Base-by-base conservation (phyloP, 2,797 vertebrate genomes). In the Enteromius afrohamiltoni region DNA sequence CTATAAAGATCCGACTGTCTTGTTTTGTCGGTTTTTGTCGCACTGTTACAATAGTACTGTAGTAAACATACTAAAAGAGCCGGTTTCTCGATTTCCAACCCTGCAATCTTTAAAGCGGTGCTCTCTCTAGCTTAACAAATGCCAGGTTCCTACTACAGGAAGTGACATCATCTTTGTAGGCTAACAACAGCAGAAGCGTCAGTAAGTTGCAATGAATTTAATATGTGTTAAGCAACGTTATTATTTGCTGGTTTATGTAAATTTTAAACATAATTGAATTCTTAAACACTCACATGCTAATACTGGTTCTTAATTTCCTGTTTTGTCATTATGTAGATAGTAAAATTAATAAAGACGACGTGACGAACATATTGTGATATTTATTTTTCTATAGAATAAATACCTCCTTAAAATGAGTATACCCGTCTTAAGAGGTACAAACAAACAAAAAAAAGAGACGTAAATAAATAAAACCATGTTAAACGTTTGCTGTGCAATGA, bases 131-230 rank as follows among this genome's bases (percentile, higher is more conserved):
- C 7, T 3, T 53, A 53, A 74, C 47, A 74, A 75, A 75, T n/a
- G 31, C 2, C 6, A 42, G 21, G 51, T 17, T 75, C 21, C 0
- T 37, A 40, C 3, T 17, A 37, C 74, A 60, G 74, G 74, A 76
- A 76, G 74, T 76, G 74, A 58, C 53, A 23, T 76, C 34, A 60
- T 60, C 40, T 37, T 23, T 40, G 19, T 74, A n/a, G 51, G 13
- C 17, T 23, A 75, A 23, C 31, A 55, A 75, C 51, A 74, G 26
- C 40, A 5, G 16, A 26, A 71, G 8, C 21, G 17, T 40, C 34
- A 76, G 73, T 76, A 40, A 76, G 51, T 11, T 19, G 11, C 31
- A 40, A 23, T 14, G 21, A 0, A 37, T 75, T 75, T 6, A 34
- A 31, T 53, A 1, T 16, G 6, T 73, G 16, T 13, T 31, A 51